These are phyloP conservation scores for Anarrhichthys ocellatus DNA, from an alignment of 2,113 vertebrate genomes.

Conservation along the genomic window DNA sequence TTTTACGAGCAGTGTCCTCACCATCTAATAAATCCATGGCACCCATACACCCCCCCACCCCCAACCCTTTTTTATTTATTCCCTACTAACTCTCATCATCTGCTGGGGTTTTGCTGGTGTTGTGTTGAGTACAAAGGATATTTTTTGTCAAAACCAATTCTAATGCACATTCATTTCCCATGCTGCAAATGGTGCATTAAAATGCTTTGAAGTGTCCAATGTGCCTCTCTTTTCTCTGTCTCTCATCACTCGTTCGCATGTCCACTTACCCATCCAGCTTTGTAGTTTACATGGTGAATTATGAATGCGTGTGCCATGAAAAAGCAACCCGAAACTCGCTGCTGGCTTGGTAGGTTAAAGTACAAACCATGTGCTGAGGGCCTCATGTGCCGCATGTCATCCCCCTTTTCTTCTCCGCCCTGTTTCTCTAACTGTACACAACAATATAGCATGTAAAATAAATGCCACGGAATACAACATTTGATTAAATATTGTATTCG, in stretches of 20 bases:
- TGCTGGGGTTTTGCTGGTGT: conserved; percentile 29
- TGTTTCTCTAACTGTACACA: conserved; percentile 19
- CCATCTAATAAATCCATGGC: conserved; percentile 24
- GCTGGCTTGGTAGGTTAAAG: conserved; percentile 40
- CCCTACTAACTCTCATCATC: conserved; percentile 1
- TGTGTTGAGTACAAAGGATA: conserved; percentile 53
- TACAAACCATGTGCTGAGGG: background rate
- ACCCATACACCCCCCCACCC: background rate
- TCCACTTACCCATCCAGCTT: conserved; percentile 62
- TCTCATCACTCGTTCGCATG: conserved; percentile 31
- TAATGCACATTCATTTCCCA: conserved; percentile 45
- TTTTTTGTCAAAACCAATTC: conserved; percentile 16
- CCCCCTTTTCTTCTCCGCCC: background rate
- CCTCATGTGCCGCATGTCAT: background rate
- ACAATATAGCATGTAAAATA: background rate
- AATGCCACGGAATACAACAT: conserved; percentile 1
- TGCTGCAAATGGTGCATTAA: conserved; percentile 58
- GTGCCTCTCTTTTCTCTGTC: conserved; percentile 22
- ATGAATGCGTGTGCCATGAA: conserved; percentile 53
- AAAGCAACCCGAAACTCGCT: conserved; percentile 35
- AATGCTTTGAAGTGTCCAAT: conserved; percentile 74
- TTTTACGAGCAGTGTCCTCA: conserved; percentile 51
- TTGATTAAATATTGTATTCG: conserved; percentile 14
- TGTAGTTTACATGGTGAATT: conserved; percentile 70
- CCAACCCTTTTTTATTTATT: conserved; percentile 4